phyloP scores from a whole-genome alignment of 2,797 vertebrate genomes.

The Pteronotus mesoamericanus region DNA sequence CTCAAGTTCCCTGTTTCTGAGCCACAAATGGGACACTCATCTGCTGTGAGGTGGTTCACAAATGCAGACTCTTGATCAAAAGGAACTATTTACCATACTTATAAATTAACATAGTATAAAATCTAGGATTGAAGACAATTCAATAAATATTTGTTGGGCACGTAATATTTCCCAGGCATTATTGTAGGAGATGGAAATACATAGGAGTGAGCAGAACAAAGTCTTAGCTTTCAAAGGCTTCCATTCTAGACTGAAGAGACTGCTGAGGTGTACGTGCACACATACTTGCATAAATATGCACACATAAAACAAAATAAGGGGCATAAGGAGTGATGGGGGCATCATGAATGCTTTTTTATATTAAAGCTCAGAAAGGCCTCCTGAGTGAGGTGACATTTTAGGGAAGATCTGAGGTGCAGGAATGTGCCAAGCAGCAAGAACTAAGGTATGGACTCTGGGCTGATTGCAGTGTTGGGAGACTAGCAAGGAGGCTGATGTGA shows the following conservation, averaged over 20 bases:
- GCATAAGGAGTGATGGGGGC: neutral
- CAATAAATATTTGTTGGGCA: neutral
- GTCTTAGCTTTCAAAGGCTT: neutral
- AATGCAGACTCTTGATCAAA: neutral
- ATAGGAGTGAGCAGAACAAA: neutral
- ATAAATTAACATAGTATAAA: neutral
- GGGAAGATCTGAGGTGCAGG: neutral
- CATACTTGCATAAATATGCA: neutral
- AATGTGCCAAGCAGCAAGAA: neutral
- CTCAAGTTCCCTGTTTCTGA: neutral
- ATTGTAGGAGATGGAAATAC: neutral
- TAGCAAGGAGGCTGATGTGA: neutral
- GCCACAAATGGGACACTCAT: neutral
- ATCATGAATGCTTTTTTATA: neutral
- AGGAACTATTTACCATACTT: neutral
- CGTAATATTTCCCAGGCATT: neutral
- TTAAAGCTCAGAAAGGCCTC: neutral
- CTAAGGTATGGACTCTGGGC: neutral
- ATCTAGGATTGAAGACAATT: neutral
- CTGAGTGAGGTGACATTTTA: neutral
- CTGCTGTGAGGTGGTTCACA: neutral
- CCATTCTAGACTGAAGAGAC: neutral
- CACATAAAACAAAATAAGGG: neutral
- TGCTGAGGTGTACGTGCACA: fast-evolving
- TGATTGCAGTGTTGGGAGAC: neutral